These are phyloP conservation scores for Cotesia chilonis DNA, from an alignment of 1,140 invertebrate genomes.

Conservation along the genomic window DNA sequence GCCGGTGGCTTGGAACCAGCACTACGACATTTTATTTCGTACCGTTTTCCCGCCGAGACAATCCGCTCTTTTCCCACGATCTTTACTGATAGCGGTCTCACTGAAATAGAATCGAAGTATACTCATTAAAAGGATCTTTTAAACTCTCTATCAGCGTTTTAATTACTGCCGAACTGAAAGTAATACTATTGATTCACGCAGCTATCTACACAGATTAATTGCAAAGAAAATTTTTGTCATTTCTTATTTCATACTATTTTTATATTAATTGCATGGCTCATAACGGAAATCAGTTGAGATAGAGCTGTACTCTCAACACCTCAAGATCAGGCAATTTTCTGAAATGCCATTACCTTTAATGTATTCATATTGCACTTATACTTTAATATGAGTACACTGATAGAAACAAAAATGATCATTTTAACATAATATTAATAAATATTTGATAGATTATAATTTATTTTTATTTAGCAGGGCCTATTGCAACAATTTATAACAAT, in stretches of 20 bases:
- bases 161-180: not conserved
- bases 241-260: not conserved
- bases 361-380: not conserved
- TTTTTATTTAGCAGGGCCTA: too few relatives aligned
- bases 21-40: slow-evolving; percentile 72
- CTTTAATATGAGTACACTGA: too few relatives aligned
- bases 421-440: too few relatives aligned
- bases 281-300: too few relatives aligned
- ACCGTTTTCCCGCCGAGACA: slow-evolving; percentile 69
- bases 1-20: slow-evolving; percentile 73
- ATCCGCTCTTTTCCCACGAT: slow-evolving; percentile 66
- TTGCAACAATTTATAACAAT: too few relatives aligned
- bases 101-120: slow-evolving; percentile 57
- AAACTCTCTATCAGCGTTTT: slow-evolving; percentile 8
- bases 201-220: not conserved
- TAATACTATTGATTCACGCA: too few relatives aligned
- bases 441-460: too few relatives aligned
- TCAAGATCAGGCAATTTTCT: too few relatives aligned
- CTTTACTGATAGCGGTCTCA: slow-evolving; percentile 70
- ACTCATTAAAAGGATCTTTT: not conserved
- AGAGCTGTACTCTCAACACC: too few relatives aligned
- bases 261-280: too few relatives aligned
- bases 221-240: not conserved
- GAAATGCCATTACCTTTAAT: not conserved
- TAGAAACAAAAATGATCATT: too few relatives aligned